Base-by-base conservation (phyloP, 2,113 vertebrate species). In the Sinocyclocheilus grahami region DNA sequence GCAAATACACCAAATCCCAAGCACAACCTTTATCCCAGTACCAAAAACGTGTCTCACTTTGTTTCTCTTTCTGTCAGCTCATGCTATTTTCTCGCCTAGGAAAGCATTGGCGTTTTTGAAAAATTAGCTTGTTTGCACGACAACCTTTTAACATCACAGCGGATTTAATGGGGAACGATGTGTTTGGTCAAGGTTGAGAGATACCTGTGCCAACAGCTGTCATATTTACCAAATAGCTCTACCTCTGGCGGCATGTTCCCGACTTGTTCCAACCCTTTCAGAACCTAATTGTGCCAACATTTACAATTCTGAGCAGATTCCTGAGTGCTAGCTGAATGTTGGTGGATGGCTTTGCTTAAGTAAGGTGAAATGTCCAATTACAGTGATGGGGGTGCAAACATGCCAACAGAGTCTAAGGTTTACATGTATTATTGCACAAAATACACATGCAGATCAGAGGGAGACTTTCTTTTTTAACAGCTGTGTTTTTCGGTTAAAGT, bases 191-290 rank as follows among this genome's bases (percentile, higher is more conserved):
- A n/a, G 16, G 55, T 58, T 86, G 30, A 30, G 77, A 42, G 80
- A 81, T 51, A 53, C 51, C 80, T 8, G 37, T 85, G 82, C 85
- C 88, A 84, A 86, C 71, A 55, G 71, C 77, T 86, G 85, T 88
- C 85, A 85, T 84, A 89, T 86, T 84, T 88, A 86, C 63, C 84
- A 78, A 88, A 85, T 79, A 86, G 72, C 84, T 83, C 80, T 75
- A 86, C 74, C 63, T 72, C 48, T 30, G 72, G 63, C 76, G 69
- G 79, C 79, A 71, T 85, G 85, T 86, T 89, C 51, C 67, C 46
- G 39, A 81, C 88, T 89, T 82, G 85, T 81, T 85, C 79, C 30
- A 65, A 71, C 48, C 51, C 33, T 72, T 88, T 79, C 37, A 63
- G 39, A 74, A 88, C 67, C 33, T 20, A 42, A 30, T 22, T 55